A percentile compares a stretch with the other conserved stretches of the same genome.
Conservation (phyloP, 2,888 invertebrate species). For the Erebia palarica region DNA sequence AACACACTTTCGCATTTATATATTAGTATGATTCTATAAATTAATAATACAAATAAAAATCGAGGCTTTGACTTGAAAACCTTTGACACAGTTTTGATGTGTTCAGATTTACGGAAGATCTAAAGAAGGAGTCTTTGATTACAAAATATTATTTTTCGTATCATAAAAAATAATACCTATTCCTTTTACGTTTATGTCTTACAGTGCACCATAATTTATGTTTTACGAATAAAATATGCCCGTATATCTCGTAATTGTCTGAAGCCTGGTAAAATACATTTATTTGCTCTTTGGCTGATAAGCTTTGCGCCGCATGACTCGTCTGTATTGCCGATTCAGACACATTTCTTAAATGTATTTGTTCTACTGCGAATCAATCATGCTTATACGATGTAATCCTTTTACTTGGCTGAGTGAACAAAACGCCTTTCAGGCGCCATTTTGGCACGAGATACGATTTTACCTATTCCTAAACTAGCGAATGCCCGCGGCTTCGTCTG, state of each 20-base stretch:
- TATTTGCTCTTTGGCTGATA: conserved; percentile 35
- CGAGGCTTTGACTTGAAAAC: no score
- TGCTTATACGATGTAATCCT: conserved; percentile 37
- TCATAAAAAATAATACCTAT: background rate
- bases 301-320: conserved; percentile 34
- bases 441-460: conserved; percentile 13
- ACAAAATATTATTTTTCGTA: background rate
- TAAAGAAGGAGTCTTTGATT: background rate
- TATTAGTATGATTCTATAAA: background rate
- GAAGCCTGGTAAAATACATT: conserved; percentile 25
- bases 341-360: conserved; percentile 36
- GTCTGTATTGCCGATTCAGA: conserved; percentile 26
- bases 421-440: conserved; percentile 19
- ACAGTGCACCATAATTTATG: conserved; percentile 7
- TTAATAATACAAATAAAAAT: background rate
- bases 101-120: background rate
- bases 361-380: conserved; percentile 37
- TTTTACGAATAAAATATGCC: conserved; percentile 8
- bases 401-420: conserved; percentile 35
- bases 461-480: background rate
- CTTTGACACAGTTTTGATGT: background rate
- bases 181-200: background rate
- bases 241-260: conserved; percentile 21
- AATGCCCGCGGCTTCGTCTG: no score
- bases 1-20: no score